phyloP scores from a whole-genome alignment of 2,888 invertebrate genomes.

The Seladonia tumulorum region DNA sequence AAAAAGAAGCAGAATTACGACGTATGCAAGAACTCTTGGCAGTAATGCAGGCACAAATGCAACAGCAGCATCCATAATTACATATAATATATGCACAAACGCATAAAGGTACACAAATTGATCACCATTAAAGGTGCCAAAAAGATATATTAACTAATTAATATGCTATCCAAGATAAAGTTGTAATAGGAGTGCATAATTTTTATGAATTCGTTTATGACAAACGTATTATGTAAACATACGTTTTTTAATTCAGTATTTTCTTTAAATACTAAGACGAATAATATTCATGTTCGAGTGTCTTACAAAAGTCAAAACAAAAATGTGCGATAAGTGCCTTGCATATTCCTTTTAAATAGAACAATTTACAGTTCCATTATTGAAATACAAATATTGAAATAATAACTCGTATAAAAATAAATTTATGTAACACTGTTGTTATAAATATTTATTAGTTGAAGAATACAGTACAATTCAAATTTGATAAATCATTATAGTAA shows the following conservation, averaged over 20 bases:
- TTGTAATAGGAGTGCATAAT: slow-evolving; percentile 25
- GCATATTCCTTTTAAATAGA: slow-evolving; percentile 60
- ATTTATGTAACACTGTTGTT: slow-evolving; percentile 55
- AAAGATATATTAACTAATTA: slow-evolving; percentile 51
- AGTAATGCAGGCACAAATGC: slow-evolving; percentile 98
- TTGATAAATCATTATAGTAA: slow-evolving; percentile 24
- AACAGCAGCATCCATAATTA: slow-evolving; percentile 86
- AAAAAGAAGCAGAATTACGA: slow-evolving; percentile 96
- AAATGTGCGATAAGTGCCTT: slow-evolving; percentile 70
- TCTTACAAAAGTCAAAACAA: slow-evolving; percentile 31
- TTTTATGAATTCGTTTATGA: slow-evolving; percentile 41
- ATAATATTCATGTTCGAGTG: slow-evolving; percentile 25
- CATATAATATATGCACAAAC: slow-evolving; percentile 40
- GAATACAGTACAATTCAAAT: slow-evolving; percentile 61
- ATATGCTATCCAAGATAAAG: slow-evolving; percentile 24
- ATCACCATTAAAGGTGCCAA: slow-evolving; percentile 79
- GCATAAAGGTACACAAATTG: slow-evolving; percentile 35
- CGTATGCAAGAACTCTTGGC: slow-evolving; percentile 98
- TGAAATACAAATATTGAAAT: slow-evolving; percentile 50
- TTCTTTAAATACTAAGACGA: slow-evolving; percentile 28
- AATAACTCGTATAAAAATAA: slow-evolving; percentile 46
- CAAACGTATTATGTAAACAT: slow-evolving; percentile 41
- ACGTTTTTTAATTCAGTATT: slow-evolving; percentile 47
- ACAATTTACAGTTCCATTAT: slow-evolving; percentile 44
- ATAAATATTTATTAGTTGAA: slow-evolving; percentile 38